phyloP scores from a whole-genome alignment of 2,888 invertebrate species.

The Caenorhabditis sp. region DNA sequence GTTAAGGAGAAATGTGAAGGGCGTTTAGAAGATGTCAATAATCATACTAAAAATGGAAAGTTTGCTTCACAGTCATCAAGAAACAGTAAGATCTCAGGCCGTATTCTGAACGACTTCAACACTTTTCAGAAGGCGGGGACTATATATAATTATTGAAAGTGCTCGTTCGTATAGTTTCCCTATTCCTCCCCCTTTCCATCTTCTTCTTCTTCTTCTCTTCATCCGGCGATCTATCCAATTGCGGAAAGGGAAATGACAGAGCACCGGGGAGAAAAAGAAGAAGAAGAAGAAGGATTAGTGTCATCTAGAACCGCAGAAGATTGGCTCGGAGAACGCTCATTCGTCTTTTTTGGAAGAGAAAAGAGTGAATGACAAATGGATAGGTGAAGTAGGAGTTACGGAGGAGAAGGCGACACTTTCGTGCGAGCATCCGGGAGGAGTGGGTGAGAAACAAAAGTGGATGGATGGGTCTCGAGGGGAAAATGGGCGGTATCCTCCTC shows the following conservation, averaged over 20 bases:
- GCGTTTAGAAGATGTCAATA: too few species aligned
- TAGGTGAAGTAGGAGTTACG: not conserved
- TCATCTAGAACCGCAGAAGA: constrained; percentile 18
- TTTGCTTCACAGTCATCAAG: too few species aligned
- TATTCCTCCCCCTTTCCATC: too few species aligned
- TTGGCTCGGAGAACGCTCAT: constrained; percentile 32
- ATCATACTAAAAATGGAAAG: too few species aligned
- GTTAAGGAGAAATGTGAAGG: too few species aligned
- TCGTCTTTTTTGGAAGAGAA: constrained; percentile 21
- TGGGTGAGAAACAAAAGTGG: constrained; percentile 50
- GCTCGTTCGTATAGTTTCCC: too few species aligned
- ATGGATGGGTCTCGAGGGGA: constrained; percentile 51
- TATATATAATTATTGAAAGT: not conserved
- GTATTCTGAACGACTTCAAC: too few species aligned
- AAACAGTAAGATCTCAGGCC: too few species aligned
- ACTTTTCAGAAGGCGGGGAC: too few species aligned
- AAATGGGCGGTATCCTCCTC: too few species aligned
- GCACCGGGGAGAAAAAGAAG: not conserved
- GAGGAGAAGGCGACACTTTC: constrained; percentile 34
- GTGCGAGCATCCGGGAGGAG: constrained; percentile 4
- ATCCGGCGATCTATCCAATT: constrained; percentile 24
- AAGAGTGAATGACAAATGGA: constrained; percentile 1
- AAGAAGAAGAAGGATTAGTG: constrained; percentile 46
- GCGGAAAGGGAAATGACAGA: constrained; percentile 30
- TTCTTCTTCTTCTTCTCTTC: too few species aligned